These are phyloP conservation scores for Melanotus villosus DNA, from an alignment of 2,888 invertebrate species.

Conservation along the genomic window DNA sequence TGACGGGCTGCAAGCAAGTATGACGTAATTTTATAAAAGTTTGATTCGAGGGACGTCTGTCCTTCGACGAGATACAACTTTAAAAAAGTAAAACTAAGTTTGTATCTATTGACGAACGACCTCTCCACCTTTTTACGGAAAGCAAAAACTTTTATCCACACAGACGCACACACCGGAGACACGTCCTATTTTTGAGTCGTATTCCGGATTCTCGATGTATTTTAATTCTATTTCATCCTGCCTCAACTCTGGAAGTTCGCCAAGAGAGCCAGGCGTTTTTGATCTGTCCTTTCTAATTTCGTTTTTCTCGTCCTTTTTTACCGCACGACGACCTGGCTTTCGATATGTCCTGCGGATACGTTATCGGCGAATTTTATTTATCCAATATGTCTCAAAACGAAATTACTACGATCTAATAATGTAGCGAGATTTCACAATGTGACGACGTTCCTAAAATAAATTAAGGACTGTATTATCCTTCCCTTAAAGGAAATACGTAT, in stretches of 20 bases:
- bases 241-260: slow-evolving; percentile 36
- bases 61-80: neutral
- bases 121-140: too few relatives aligned
- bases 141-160: too few relatives aligned
- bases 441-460: too few relatives aligned
- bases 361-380: slow-evolving; percentile 31
- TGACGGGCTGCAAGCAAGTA: neutral
- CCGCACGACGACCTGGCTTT: slow-evolving; percentile 14
- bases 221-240: slow-evolving; percentile 31
- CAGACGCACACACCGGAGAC: slow-evolving; percentile 11
- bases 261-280: slow-evolving; percentile 26
- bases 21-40: neutral
- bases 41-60: neutral
- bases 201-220: slow-evolving; percentile 32
- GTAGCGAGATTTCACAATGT: neutral
- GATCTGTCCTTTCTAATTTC: slow-evolving; percentile 33
- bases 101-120: too few relatives aligned
- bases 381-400: slow-evolving; percentile 22
- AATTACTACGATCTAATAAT: slow-evolving; percentile 23
- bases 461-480: too few relatives aligned
- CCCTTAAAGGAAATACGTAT: too few relatives aligned
- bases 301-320: slow-evolving; percentile 13
- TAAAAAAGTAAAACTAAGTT: too few relatives aligned
- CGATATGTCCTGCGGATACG: slow-evolving; percentile 11
- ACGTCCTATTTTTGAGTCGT: slow-evolving; percentile 28